Percentiles rank a stretch among this genome's conserved stretches.
Evolutionary conservation across 2,113 vertebrate genomes (phyloP).

Genomic region (Passerina amoena): DNA sequence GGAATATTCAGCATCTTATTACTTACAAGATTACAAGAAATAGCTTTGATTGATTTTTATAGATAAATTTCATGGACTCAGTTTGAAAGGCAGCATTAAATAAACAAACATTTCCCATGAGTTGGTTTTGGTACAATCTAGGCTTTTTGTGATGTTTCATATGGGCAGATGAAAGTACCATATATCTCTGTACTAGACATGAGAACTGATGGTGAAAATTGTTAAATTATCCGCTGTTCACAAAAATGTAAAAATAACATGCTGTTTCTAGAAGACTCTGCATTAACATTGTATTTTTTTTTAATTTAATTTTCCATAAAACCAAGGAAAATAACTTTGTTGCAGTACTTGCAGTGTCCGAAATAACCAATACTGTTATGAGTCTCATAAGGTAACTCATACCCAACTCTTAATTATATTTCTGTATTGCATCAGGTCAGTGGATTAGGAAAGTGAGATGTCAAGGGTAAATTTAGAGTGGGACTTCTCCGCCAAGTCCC

Average conservation of each 20-base stretch:
- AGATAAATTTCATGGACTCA: not conserved
- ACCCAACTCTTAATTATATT: not conserved
- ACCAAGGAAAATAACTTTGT: not conserved
- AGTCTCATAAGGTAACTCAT: not conserved
- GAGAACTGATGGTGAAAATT: not conserved
- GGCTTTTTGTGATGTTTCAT: not conserved
- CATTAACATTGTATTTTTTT: not conserved
- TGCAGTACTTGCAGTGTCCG: rapidly evolving
- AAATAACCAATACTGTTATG: not conserved
- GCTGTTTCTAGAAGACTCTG: not conserved
- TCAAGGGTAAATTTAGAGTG: not conserved
- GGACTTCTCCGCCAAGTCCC: not conserved
- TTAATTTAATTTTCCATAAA: not conserved
- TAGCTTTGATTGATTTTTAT: not conserved
- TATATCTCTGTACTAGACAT: not conserved
- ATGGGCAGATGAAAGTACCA: not conserved
- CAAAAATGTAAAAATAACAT: not conserved
- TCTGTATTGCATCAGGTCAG: not conserved
- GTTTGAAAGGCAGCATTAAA: not conserved
- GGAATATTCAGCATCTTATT: not conserved
- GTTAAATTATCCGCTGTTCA: not conserved
- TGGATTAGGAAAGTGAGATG: slow-evolving; percentile 24
- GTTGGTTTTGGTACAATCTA: not conserved
- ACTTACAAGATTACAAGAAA: not conserved
- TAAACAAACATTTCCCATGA: not conserved